These are phyloP conservation scores for Mythimna ferrago DNA, from an alignment of 2,888 invertebrate species.

Conservation along the genomic window DNA sequence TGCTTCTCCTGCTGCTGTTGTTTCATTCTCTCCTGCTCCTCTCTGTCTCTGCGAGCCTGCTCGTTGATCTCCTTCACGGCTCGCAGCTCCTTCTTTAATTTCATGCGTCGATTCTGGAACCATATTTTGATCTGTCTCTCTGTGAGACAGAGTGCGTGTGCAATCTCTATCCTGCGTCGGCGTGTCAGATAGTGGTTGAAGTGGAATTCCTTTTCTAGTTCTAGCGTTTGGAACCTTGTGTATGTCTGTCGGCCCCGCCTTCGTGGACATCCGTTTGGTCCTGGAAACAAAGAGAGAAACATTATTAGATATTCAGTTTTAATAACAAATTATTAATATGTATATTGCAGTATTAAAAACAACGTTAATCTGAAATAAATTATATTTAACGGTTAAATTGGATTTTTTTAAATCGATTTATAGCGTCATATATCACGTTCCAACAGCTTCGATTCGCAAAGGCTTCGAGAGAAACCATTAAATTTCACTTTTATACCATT, in stretches of 20 bases:
- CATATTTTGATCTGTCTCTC: conserved; percentile 99
- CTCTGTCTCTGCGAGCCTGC: conserved; percentile 97
- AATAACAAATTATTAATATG: conserved; percentile 32
- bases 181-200: conserved; percentile 99
- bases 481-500: conserved; percentile 90
- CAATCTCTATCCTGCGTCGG: conserved; percentile 98
- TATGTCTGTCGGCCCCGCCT: conserved; percentile 99
- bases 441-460: conserved; percentile 80
- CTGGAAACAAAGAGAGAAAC: conserved; percentile 91
- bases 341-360: conserved; percentile 51
- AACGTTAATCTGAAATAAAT: conserved; percentile 69
- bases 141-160: conserved; percentile 98
- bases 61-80: conserved; percentile 99
- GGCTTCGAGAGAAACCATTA: conserved; percentile 83
- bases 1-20: conserved; percentile 97
- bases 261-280: conserved; percentile 98
- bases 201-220: conserved; percentile 99
- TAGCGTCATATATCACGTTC: conserved; percentile 84
- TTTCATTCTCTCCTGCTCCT: conserved; percentile 97
- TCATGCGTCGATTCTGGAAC: conserved; percentile 99
- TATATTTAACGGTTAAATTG: conserved; percentile 74
- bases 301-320: conserved; percentile 59
- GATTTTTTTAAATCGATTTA: conserved; percentile 81
- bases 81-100: conserved; percentile 98
- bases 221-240: conserved; percentile 99